Evolutionary conservation across 2,113 vertebrate genomes (phyloP).

Genomic region (Cariama cristata): DNA sequence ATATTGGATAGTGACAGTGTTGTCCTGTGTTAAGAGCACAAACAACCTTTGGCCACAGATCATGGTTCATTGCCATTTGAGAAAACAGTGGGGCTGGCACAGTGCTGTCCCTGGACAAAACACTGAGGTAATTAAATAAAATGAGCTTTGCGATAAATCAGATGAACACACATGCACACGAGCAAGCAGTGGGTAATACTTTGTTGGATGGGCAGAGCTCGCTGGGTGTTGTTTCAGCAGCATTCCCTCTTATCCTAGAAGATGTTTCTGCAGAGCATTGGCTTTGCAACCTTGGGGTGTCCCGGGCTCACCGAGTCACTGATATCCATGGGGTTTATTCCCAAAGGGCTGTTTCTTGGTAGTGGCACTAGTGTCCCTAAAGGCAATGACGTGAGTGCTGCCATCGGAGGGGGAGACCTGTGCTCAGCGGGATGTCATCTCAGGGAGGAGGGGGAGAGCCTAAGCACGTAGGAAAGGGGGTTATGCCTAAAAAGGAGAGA

Average conservation of each 20-base stretch:
- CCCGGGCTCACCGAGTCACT: background rate
- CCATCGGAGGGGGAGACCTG: background rate
- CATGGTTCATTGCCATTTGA: constrained; percentile 3
- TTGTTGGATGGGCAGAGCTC: background rate
- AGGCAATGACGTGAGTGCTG: background rate
- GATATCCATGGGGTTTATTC: background rate
- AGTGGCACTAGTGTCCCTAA: background rate
- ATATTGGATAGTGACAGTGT: constrained; percentile 44
- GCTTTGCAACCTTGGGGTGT: background rate
- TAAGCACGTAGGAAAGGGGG: background rate
- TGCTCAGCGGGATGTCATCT: background rate
- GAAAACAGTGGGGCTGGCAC: constrained; percentile 5
- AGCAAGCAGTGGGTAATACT: background rate
- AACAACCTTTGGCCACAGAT: constrained; percentile 56
- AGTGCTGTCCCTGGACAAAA: background rate
- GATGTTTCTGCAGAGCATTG: background rate
- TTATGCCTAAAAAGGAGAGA: background rate
- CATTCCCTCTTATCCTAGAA: background rate
- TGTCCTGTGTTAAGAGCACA: background rate
- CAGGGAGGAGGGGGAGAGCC: background rate
- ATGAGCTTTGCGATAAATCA: background rate
- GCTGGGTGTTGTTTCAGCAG: background rate
- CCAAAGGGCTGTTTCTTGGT: background rate
- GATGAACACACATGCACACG: background rate
- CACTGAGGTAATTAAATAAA: constrained; percentile 9